These are phyloP conservation scores for Pollicipes pollicipes DNA, from an alignment of 1,140 invertebrate genomes.

Conservation along the genomic window DNA sequence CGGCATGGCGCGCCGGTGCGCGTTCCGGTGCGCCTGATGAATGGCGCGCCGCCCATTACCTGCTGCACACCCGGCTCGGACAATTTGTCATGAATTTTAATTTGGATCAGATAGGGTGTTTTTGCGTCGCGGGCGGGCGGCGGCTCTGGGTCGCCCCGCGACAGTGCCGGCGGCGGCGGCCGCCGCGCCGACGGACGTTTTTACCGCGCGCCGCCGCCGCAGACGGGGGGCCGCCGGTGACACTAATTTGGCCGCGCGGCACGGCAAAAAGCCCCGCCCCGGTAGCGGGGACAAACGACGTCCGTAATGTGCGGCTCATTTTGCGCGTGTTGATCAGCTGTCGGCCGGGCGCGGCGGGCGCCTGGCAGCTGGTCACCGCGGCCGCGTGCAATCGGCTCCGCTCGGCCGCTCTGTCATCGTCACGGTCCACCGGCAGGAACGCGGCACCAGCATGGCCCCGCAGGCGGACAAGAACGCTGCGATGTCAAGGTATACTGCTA, in stretches of 20 bases:
- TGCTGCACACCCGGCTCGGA: background rate
- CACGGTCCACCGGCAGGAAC: background rate
- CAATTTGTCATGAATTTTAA: conserved; percentile 1
- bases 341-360: background rate
- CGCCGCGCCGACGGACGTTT: background rate
- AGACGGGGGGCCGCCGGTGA: background rate
- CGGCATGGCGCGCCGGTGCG: too few species aligned
- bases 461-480: background rate
- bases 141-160: too few species aligned
- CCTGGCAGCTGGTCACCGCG: too few species aligned
- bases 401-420: background rate
- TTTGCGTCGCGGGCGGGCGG: background rate
- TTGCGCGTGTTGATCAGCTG: background rate
- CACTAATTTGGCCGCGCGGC: background rate
- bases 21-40: background rate
- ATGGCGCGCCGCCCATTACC: background rate
- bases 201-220: background rate
- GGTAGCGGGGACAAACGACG: background rate
- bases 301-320: background rate
- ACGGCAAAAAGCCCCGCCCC: background rate
- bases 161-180: background rate
- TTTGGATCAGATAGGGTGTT: background rate
- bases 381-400: background rate
- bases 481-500: too few species aligned
- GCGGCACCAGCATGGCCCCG: too few species aligned